Conservation (phyloP, 2,797 vertebrate species). For the Acrocephalus scirpaceus region DNA sequence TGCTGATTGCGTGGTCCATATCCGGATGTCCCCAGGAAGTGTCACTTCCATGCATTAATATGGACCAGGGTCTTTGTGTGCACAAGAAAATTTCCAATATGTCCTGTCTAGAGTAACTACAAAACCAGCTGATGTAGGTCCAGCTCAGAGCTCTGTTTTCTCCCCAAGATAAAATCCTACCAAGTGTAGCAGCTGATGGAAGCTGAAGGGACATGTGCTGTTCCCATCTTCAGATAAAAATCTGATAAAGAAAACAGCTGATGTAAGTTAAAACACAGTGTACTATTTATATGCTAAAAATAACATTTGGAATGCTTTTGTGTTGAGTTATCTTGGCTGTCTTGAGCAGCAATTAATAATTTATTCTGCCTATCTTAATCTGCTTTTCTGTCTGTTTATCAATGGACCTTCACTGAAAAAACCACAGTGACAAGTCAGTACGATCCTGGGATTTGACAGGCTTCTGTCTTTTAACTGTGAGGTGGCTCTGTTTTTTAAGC, state of each 20-base stretch:
- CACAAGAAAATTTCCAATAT: constrained; percentile 20
- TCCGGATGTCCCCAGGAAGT: constrained; percentile 48
- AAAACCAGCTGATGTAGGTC: constrained; percentile 57
- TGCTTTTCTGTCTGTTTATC: constrained; percentile 34
- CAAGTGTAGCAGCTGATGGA: constrained; percentile 34
- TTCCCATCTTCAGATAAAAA: constrained; percentile 67
- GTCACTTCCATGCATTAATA: constrained; percentile 38
- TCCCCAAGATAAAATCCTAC: constrained; percentile 38
- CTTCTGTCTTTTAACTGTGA: not conserved
- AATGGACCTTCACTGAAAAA: not conserved
- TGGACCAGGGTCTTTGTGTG: not conserved
- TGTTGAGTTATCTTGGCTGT: constrained; percentile 46
- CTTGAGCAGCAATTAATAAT: constrained; percentile 59
- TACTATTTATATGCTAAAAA: constrained; percentile 62
- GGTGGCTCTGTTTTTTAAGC: not conserved
- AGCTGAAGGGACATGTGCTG: constrained; percentile 1
- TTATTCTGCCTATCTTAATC: constrained; percentile 28
- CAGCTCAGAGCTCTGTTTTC: not conserved
- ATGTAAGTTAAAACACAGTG: constrained; percentile 60
- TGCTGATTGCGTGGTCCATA: not conserved
- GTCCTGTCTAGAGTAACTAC: constrained; percentile 17
- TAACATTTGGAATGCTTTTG: constrained; percentile 54
- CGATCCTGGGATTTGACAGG: not conserved
- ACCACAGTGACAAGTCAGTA: not conserved
- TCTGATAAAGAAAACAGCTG: constrained; percentile 66